Evolutionary conservation across 2,797 vertebrate species (phyloP).

Genomic region (Leptodactylus fallax): DNA sequence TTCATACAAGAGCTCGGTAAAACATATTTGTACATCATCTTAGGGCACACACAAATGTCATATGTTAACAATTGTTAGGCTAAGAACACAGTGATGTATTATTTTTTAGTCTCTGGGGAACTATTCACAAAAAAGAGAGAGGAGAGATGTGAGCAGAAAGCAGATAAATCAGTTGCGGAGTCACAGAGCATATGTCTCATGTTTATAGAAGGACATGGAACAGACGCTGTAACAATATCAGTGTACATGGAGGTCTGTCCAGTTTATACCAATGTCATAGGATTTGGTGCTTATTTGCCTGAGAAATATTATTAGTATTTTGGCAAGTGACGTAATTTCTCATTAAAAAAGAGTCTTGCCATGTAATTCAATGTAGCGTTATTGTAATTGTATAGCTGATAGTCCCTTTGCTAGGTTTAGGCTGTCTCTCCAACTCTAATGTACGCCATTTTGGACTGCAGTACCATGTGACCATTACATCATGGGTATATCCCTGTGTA

Average conservation of each 20-base stretch:
- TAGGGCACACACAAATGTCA: constrained; percentile 70
- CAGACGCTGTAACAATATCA: constrained; percentile 7
- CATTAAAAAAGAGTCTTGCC: too few relatives aligned
- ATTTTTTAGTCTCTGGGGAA: constrained; percentile 60
- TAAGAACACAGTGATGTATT: constrained; percentile 65
- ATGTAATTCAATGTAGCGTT: too few relatives aligned
- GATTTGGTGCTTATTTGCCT: neutral
- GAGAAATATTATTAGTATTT: neutral
- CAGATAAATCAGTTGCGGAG: constrained; percentile 52
- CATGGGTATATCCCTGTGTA: too few relatives aligned
- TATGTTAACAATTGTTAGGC: constrained; percentile 68
- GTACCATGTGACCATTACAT: too few relatives aligned
- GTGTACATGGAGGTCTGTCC: neutral
- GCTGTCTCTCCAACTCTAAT: too few relatives aligned
- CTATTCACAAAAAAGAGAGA: constrained; percentile 39
- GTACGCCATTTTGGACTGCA: too few relatives aligned
- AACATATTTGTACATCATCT: constrained; percentile 72
- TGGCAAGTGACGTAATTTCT: neutral
- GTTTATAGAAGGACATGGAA: constrained; percentile 41
- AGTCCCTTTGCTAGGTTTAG: too few relatives aligned
- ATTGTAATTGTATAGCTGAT: too few relatives aligned
- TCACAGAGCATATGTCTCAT: constrained; percentile 36
- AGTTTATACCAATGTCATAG: neutral
- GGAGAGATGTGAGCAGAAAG: neutral
- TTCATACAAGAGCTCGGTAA: constrained; percentile 70